A percentile compares a stretch with the other conserved stretches of the same genome.
Conservation (phyloP, 2,888 invertebrate genomes). For the Dicyrtomina minuta region DNA sequence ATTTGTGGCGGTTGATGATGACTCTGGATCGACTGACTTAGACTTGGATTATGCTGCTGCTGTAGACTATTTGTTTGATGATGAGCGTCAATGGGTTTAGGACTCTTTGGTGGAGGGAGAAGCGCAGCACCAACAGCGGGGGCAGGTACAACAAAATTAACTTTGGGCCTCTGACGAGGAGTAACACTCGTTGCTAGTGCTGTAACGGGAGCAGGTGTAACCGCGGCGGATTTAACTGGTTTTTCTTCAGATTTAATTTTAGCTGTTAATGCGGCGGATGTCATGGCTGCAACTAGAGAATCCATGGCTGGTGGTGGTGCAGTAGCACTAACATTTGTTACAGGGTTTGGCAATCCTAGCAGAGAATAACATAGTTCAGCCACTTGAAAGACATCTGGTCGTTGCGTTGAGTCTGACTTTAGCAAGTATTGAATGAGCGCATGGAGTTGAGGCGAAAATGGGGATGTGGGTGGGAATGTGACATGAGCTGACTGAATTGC, state of each 20-base stretch:
- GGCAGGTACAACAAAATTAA: constrained; percentile 55
- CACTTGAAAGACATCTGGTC: constrained; percentile 82
- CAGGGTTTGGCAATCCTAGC: constrained; percentile 34
- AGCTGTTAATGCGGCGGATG: constrained; percentile 59
- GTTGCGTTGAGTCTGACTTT: constrained; percentile 74
- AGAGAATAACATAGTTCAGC: constrained; percentile 38
- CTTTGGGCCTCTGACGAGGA: constrained; percentile 79
- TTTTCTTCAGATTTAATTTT: constrained; percentile 37
- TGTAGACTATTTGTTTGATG: too few species aligned
- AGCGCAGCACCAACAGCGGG: constrained; percentile 38
- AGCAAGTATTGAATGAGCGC: constrained; percentile 81
- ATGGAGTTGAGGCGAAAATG: constrained; percentile 70
- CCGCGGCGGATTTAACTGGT: constrained; percentile 30
- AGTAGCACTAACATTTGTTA: constrained; percentile 37
- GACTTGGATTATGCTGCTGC: too few species aligned
- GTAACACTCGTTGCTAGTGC: constrained; percentile 72
- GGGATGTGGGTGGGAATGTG: constrained; percentile 77
- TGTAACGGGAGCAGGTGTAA: constrained; percentile 57
- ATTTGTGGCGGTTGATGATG: background rate
- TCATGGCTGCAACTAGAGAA: constrained; percentile 60
- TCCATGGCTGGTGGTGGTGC: constrained; percentile 39
- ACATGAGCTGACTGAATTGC: constrained; percentile 89
- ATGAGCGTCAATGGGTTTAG: constrained; percentile 39
- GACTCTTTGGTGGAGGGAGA: constrained; percentile 46
- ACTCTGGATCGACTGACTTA: constrained; percentile 8